Evolutionary conservation across 1,140 invertebrate species (phyloP).

Genomic region (Lepidurus arcticus): DNA sequence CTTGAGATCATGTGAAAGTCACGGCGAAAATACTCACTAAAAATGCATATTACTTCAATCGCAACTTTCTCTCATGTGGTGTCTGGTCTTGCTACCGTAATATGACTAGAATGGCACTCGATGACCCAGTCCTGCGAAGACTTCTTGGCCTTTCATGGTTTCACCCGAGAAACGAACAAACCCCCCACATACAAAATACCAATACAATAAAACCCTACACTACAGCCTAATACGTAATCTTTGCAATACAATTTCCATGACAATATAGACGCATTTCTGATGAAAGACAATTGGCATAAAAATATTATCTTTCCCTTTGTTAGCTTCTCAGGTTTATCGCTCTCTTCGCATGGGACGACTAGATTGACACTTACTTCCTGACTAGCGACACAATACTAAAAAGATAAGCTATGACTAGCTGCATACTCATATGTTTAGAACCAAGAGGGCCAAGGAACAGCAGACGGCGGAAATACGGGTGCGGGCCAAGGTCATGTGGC

Average conservation of each 20-base stretch:
- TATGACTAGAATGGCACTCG: constrained; percentile 21
- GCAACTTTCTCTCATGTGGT: constrained; percentile 8
- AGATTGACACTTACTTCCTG: neutral
- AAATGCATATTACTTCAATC: neutral
- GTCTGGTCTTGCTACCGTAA: constrained; percentile 10
- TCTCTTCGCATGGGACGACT: constrained; percentile 2
- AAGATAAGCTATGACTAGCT: neutral
- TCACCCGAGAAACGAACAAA: constrained; percentile 3
- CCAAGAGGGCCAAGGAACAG: neutral
- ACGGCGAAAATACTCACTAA: neutral
- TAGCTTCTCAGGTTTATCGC: neutral
- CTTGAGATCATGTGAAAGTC: constrained; percentile 21
- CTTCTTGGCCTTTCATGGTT: constrained; percentile 11
- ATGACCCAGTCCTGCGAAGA: constrained; percentile 20
- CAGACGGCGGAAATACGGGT: constrained; percentile 17
- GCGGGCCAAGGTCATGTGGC: constrained; percentile 16
- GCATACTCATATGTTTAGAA: neutral
- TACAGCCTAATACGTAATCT: neutral
- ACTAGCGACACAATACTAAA: constrained; percentile 3
- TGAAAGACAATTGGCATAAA: constrained; percentile 12
- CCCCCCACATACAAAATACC: neutral
- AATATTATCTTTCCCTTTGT: neutral
- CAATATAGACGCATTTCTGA: constrained; percentile 1
- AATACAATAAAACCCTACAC: neutral
- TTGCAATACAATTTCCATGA: neutral